Base-by-base conservation (phyloP, 2,797 vertebrate species). In the Acanthornis magna region DNA sequence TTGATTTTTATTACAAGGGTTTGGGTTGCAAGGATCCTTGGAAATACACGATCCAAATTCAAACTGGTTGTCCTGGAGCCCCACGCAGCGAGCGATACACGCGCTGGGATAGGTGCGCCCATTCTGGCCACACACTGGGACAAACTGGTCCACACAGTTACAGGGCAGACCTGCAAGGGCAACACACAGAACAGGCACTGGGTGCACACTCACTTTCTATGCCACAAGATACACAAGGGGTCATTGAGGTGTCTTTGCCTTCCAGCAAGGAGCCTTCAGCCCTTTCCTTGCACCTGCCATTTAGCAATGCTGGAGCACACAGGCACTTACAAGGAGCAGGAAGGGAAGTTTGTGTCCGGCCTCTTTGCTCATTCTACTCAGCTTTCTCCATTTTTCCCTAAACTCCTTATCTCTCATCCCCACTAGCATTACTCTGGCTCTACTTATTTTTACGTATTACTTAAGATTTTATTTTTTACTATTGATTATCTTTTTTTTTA, bases 21-120 rank as follows among this genome's bases (percentile, higher is more conserved):
- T 99, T 66, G 97, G 97, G 70, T 97, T 96, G 82, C 99, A 99
- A 21, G 98, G 98, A 93, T 99, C 98, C 77, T 98, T 98, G 89
- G 97, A 98, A 77, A 98, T 97, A 91, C 99, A 99, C 0, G 98
- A 98, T 78, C 99, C 99, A 75, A 98, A 99, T 80, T 98, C 98
- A 97, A 99, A 99, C 55, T 99, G 98, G 58, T 98, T 98, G 97
- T 99, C 99, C 83, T 98, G 98, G 93, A 99, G 99, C n/a, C 98
- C 99, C 92, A 99, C 98, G 38, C 99, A 99, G 80, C 99, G 98
- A 36, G 99, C 99, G 72, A 99, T 98, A 30, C 99, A 99, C 0
- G 98, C 99, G 8, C 99, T 99, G 85, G 99, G 99, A 61, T 99
- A 99, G 0, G 99, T 99, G 74, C 99, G 98, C 20, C 99, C 99